Percentiles rank a stretch among this genome's conserved stretches.
Conservation (phyloP, 2,888 invertebrate genomes). For the Laspeyria flexula region DNA sequence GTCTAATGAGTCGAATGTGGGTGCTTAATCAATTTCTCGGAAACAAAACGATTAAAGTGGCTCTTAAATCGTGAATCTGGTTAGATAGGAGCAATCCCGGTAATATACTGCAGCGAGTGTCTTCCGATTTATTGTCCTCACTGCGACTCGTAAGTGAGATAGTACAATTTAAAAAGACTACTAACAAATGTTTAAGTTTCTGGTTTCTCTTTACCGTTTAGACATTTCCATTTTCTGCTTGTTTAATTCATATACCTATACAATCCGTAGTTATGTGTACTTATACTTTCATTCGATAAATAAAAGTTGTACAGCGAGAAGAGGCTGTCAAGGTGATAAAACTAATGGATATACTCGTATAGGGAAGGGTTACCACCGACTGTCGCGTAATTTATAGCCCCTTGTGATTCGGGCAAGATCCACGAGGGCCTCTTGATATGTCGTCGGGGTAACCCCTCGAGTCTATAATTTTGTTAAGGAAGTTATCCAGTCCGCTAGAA, state of each 20-base stretch:
- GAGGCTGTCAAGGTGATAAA: slow-evolving; percentile 55
- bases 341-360: slow-evolving; percentile 51
- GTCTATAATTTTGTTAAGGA: slow-evolving; percentile 69
- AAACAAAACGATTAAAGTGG: slow-evolving; percentile 72
- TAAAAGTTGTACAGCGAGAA: slow-evolving; percentile 23
- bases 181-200: slow-evolving; percentile 53
- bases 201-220: slow-evolving; percentile 30
- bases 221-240: slow-evolving; percentile 5
- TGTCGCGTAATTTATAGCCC: slow-evolving; percentile 70
- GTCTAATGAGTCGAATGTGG: slow-evolving; percentile 53
- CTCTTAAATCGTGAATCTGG: slow-evolving; percentile 74
- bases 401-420: slow-evolving; percentile 63
- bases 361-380: slow-evolving; percentile 67
- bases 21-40: slow-evolving; percentile 68
- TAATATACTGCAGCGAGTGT: slow-evolving; percentile 66
- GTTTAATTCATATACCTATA: slow-evolving; percentile 2
- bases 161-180: slow-evolving; percentile 53
- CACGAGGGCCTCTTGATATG: slow-evolving; percentile 71
- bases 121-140: slow-evolving; percentile 69
- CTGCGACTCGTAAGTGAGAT: slow-evolving; percentile 52
- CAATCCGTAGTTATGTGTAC: neutral
- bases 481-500: slow-evolving; percentile 52
- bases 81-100: slow-evolving; percentile 74
- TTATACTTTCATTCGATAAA: slow-evolving; percentile 7
- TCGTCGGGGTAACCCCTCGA: slow-evolving; percentile 71